Conservation (phyloP, 53 echinoderm and acorn worm species). For the Hippasteria phrygiana region DNA sequence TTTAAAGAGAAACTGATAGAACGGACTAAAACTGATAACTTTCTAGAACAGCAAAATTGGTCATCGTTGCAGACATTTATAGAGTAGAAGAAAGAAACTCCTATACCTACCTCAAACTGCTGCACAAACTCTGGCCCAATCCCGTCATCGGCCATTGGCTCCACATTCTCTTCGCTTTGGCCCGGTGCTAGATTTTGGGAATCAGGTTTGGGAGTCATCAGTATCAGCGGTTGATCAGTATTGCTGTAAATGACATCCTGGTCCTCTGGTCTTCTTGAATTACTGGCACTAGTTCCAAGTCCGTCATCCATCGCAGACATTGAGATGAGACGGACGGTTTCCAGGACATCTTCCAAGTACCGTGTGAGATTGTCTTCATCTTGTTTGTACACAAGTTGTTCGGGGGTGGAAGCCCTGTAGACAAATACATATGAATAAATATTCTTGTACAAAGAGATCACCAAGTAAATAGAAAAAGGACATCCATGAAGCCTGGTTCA, state of each 20-base stretch:
- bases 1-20: too few species aligned
- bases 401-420: conserved; percentile 22
- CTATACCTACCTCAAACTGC: conserved; percentile 42
- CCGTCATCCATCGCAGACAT: too few species aligned
- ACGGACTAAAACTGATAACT: too few species aligned
- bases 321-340: conserved; percentile 6
- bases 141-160: neutral
- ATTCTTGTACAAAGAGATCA: too few species aligned
- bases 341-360: conserved; percentile 9
- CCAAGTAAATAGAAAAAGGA: too few species aligned
- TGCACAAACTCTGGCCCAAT: conserved; percentile 45
- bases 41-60: too few species aligned
- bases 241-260: neutral
- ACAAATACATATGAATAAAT: too few species aligned
- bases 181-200: neutral
- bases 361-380: neutral
- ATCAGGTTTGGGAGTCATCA: neutral
- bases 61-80: too few species aligned
- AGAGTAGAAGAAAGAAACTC: too few species aligned
- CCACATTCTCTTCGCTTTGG: neutral
- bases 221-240: neutral
- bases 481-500: too few species aligned
- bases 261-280: neutral
- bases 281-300: too few species aligned
- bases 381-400: conserved; percentile 39